These are phyloP conservation scores for Phrynocephalus guinanensis DNA, from an alignment of 2,797 vertebrate species.

Conservation along the genomic window DNA sequence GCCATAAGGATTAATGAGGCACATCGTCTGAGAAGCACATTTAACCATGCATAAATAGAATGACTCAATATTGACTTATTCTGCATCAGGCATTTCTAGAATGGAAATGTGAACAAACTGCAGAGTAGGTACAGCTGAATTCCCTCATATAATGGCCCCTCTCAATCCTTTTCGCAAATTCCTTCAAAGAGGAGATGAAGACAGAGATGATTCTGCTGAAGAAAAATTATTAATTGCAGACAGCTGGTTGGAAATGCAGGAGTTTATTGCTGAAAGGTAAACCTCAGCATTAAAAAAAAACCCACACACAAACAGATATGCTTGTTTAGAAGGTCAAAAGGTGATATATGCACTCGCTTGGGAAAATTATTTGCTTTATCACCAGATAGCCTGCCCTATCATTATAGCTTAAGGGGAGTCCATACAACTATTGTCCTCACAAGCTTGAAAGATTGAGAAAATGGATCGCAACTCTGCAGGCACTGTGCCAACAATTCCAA, in stretches of 20 bases:
- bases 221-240: not conserved
- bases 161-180: not conserved
- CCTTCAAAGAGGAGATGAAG: not conserved
- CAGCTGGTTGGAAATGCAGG: constrained; percentile 9
- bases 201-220: constrained; percentile 8
- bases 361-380: constrained; percentile 8
- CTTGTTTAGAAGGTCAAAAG: constrained; percentile 19
- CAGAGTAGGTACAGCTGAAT: not conserved
- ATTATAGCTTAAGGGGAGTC: not conserved
- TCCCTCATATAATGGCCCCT: not conserved
- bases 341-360: constrained; percentile 10
- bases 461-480: too few relatives aligned
- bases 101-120: not conserved
- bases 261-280: constrained; percentile 22
- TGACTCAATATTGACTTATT: constrained; percentile 15
- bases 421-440: not conserved
- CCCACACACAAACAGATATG: not conserved
- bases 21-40: not conserved
- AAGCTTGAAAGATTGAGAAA: not conserved
- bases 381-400: not conserved
- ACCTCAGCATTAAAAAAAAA: not conserved
- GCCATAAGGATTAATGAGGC: not conserved
- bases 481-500: not conserved
- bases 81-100: not conserved
- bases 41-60: not conserved